phyloP scores from a whole-genome alignment of 2,113 vertebrate species.

The Perca flavescens region DNA sequence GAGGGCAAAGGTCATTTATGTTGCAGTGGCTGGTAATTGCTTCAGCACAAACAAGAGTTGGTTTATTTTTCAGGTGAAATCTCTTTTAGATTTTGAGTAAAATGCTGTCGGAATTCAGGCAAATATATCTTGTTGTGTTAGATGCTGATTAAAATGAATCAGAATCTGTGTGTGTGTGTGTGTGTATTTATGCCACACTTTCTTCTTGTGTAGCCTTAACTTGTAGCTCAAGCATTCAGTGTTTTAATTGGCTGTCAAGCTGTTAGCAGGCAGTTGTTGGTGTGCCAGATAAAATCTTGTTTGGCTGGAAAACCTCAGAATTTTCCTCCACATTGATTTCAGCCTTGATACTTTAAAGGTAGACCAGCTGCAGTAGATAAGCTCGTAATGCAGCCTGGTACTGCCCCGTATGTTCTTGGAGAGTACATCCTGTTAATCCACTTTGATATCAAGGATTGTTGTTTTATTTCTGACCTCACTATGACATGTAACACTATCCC shows the following conservation, averaged over 20 bases:
- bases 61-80: not conserved
- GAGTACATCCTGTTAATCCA: not conserved
- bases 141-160: conserved; percentile 26
- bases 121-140: conserved; percentile 1
- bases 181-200: not conserved
- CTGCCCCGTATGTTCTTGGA: not conserved
- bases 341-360: not conserved
- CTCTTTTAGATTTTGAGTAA: not conserved
- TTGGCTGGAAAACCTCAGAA: not conserved
- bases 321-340: not conserved
- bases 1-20: conserved; percentile 1
- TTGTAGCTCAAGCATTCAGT: not conserved
- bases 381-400: not conserved
- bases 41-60: not conserved
- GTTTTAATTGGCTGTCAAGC: not conserved
- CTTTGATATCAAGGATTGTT: not conserved
- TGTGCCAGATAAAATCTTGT: not conserved
- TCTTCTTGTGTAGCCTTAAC: not conserved
- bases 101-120: not conserved
- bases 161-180: conserved; percentile 1
- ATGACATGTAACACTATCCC: not conserved
- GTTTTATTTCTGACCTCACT: not conserved
- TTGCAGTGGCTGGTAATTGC: not conserved
- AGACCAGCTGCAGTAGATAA: accelerated
- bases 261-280: not conserved